Evolutionary conservation across 92 coral and sea anemone species (phyloP), one percentile per base, ranked within the genome.

Genomic region (Siderastrea siderea): DNA sequence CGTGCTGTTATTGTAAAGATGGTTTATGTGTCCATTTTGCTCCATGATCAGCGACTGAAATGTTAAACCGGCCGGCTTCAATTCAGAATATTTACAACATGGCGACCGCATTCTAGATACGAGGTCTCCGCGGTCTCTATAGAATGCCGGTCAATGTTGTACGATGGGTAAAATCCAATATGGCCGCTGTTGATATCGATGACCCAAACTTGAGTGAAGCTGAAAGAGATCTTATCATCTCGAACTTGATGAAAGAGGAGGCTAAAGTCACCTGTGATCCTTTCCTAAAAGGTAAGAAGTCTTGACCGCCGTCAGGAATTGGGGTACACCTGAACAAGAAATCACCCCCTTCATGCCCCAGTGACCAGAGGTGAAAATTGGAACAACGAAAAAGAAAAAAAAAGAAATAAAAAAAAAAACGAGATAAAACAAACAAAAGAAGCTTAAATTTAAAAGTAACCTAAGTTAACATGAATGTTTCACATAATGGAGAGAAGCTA

Each of bases 201-300:
- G 84, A 43, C 7, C 47, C 17, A 44, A 61, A 5, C 81, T 81
- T 13, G 71, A 62, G 16, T 4, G 52, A 79, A 77, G 68, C 26
- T 68, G 99, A 94, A 77, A 85, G 80, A 71, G 95, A 96, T 52
- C 98, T 91, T 6, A 86, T 94, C 3, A 94, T 96, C 71, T 97
- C 99, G 47, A 92, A 90, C 48, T 90, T 94, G 53, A 89, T 97
- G 84, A 81, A 98, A 65, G 96, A 94, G 71, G 91, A 93, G 75
- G 98, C 99, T 6, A 91, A 94, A 87, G 89, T 84, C 19, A 80
- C 81, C 59, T 97, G 99, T 80, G 93, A 89, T 75, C 90, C 95
- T 44, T 83, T 86, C 49, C 93, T 97, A 14, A 95, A 97, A 57
- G 96, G 98, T 95, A 43, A 4, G 60, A 2, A 50, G 16, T 69